phyloP scores from a whole-genome alignment of 2,113 vertebrate genomes.

The Pholis gunnellus region DNA sequence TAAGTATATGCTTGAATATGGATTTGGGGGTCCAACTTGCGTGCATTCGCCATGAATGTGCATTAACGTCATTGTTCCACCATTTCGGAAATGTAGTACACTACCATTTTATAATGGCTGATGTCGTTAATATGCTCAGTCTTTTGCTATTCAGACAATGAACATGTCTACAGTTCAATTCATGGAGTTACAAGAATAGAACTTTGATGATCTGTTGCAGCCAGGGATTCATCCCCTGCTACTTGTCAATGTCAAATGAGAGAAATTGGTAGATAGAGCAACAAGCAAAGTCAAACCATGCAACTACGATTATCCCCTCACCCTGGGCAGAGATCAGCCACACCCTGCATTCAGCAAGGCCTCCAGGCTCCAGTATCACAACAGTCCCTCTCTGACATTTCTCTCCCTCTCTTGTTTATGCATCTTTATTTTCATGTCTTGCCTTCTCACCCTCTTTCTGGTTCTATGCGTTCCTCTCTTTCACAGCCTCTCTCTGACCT shows the following conservation, averaged over 20 bases:
- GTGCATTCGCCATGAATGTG: not conserved
- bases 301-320: constrained; percentile 60
- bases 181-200: constrained; percentile 29
- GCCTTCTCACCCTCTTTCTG: constrained; percentile 44
- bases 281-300: constrained; percentile 21
- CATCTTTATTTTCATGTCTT: constrained; percentile 61
- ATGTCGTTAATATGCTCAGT: not conserved
- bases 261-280: constrained; percentile 32
- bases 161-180: constrained; percentile 10
- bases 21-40: not conserved
- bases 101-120: not conserved
- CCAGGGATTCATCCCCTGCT: constrained; percentile 49
- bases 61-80: not conserved
- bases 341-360: constrained; percentile 68
- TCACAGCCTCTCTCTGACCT: constrained; percentile 64
- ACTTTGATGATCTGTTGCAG: constrained; percentile 75
- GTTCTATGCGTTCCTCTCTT: constrained; percentile 47
- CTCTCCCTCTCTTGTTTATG: constrained; percentile 57
- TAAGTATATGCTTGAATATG: not conserved
- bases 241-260: constrained; percentile 37
- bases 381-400: constrained; percentile 62
- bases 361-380: constrained; percentile 60
- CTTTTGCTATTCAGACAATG: not conserved
- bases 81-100: constrained; percentile 2
- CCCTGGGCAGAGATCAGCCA: constrained; percentile 52